phyloP scores from a whole-genome alignment of 1,140 invertebrate species.

The Neodiprion fabricii region DNA sequence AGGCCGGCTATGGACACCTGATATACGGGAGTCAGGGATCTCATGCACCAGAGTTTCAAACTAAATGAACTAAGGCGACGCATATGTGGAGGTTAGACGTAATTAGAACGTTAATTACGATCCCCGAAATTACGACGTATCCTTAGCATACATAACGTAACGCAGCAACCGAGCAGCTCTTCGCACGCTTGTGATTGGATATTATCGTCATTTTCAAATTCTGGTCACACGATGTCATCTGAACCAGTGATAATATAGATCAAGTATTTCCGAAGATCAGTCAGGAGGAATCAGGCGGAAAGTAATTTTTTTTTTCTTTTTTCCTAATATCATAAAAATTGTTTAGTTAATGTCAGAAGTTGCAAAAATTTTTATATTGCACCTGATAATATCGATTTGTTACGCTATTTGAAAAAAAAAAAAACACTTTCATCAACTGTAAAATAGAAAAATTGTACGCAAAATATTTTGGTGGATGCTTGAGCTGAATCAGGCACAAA shows the following conservation, averaged over 20 bases:
- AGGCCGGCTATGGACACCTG: slow-evolving; percentile 11
- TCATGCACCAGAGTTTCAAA: slow-evolving; percentile 23
- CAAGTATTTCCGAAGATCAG: not conserved
- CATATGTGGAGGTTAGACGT: slow-evolving; percentile 20
- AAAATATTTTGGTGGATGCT: no score
- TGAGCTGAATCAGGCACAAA: no score
- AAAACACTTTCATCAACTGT: no score
- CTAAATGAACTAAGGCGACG: slow-evolving; percentile 28
- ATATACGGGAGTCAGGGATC: slow-evolving; percentile 20
- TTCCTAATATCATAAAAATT: not conserved
- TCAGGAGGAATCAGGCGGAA: not conserved
- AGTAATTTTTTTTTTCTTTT: not conserved
- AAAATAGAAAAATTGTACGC: no score
- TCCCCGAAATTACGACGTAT: slow-evolving; percentile 25
- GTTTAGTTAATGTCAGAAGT: no score
- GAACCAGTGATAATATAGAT: not conserved
- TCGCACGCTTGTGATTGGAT: not conserved
- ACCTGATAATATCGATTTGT: no score
- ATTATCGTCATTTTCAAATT: not conserved
- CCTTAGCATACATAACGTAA: slow-evolving; percentile 45
- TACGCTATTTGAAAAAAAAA: no score
- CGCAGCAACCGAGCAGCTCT: slow-evolving; percentile 2
- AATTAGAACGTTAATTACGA: slow-evolving; percentile 41
- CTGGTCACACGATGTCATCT: not conserved
- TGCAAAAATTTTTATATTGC: no score